phyloP scores from a whole-genome alignment of 2,113 vertebrate species.

The Dipodomys stephensi region DNA sequence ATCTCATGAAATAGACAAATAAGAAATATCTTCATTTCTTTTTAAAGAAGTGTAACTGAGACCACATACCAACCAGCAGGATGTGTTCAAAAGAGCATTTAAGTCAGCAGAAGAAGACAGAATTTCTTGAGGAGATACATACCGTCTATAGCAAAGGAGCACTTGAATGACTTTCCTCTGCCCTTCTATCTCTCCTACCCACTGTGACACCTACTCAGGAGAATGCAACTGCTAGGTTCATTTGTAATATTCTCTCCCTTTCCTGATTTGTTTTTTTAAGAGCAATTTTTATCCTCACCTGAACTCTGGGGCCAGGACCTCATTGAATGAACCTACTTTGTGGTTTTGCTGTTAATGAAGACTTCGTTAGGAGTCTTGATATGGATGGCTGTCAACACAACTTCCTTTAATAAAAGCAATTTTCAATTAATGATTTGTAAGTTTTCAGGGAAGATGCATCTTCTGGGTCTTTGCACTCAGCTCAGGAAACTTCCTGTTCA shows the following conservation, averaged over 20 bases:
- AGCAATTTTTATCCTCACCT: background rate
- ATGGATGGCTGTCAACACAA: background rate
- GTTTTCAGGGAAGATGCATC: background rate
- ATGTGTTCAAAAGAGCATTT: background rate
- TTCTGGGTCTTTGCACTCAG: background rate
- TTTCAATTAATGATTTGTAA: background rate
- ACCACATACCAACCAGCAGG: background rate
- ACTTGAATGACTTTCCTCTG: background rate
- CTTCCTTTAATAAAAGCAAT: background rate
- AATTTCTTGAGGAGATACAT: background rate
- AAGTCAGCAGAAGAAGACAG: background rate
- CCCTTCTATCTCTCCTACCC: background rate
- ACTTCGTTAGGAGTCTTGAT: background rate
- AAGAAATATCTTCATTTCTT: background rate
- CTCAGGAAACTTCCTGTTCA: background rate
- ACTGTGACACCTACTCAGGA: background rate
- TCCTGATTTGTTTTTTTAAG: background rate
- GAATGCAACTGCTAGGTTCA: background rate
- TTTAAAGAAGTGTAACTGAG: background rate
- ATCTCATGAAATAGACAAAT: background rate
- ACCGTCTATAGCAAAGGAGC: background rate
- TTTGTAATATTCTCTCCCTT: background rate
- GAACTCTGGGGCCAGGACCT: background rate
- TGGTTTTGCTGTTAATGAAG: background rate
- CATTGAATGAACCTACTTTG: too few species aligned